Conservation (phyloP, 2,888 invertebrate genomes). For the Sycophila texana region DNA sequence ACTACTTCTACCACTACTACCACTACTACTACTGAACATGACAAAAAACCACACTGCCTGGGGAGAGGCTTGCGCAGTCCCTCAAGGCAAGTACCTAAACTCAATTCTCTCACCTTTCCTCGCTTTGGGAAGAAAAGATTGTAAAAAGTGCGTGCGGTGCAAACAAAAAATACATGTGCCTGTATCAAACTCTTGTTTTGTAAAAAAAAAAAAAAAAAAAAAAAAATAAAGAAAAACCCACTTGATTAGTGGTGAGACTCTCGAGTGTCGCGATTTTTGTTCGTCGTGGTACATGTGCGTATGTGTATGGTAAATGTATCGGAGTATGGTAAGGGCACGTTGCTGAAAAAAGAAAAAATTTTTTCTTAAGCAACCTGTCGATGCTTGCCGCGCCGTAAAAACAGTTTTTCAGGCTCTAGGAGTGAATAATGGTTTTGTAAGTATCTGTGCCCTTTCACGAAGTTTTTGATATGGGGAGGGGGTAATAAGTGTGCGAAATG, state of each 20-base stretch:
- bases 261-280: conserved; percentile 35
- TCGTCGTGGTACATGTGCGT: conserved; percentile 31
- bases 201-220: not conserved
- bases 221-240: too few relatives aligned
- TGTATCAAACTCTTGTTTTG: conserved; percentile 69
- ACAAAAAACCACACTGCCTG: conserved; percentile 76
- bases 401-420: conserved; percentile 53
- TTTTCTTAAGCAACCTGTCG: conserved; percentile 38
- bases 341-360: conserved; percentile 26
- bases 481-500: not conserved
- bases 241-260: conserved; percentile 15
- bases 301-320: conserved; percentile 12
- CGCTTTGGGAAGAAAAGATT: conserved; percentile 35
- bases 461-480: not conserved
- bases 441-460: conserved; percentile 31
- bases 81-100: conserved; percentile 75
- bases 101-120: conserved; percentile 68
- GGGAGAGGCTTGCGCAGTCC: conserved; percentile 75
- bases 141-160: not conserved
- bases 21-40: conserved; percentile 73
- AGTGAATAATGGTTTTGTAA: conserved; percentile 33
- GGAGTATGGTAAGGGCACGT: conserved; percentile 45
- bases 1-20: conserved; percentile 74
- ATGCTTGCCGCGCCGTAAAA: conserved; percentile 35
- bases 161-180: conserved; percentile 53